A percentile compares a stretch with the other conserved stretches of the same genome.
phyloP scores from a whole-genome alignment of 2,888 invertebrate genomes.

The Branchellion lobata region DNA sequence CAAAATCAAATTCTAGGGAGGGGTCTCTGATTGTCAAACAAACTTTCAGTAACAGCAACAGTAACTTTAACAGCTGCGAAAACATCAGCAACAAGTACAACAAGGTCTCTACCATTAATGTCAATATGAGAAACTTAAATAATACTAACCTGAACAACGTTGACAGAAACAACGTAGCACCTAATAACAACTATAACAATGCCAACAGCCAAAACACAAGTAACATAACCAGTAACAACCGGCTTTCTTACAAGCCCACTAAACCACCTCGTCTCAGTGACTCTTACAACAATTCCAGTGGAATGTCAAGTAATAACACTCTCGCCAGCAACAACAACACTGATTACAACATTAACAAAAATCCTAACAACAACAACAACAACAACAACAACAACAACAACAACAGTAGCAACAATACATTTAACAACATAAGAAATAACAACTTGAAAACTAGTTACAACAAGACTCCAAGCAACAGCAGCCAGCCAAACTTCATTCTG shows the following conservation, averaged over 20 bases:
- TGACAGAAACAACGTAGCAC: not conserved
- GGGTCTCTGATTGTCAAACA: too few relatives aligned
- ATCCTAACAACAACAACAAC: not conserved
- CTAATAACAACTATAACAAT: conserved; percentile 3
- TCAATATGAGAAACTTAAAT: not conserved
- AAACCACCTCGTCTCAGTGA: too few relatives aligned
- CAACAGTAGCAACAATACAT: not conserved
- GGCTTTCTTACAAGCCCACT: not conserved
- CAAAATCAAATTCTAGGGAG: too few relatives aligned
- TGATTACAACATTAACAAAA: not conserved
- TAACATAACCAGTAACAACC: conserved; percentile 1
- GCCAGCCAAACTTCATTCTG: too few relatives aligned
- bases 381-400: conserved; percentile 2
- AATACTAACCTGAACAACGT: not conserved
- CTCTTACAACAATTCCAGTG: too few relatives aligned
- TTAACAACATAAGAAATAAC: not conserved
- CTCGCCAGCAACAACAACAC: not conserved
- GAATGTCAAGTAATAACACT: not conserved
- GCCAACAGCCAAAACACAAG: not conserved
- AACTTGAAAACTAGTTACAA: not conserved
- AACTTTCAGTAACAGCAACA: not conserved
- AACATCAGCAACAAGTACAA: not conserved
- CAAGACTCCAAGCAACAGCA: too few relatives aligned
- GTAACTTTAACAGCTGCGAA: not conserved
- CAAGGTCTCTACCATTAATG: too few relatives aligned